Evolutionary conservation across 1,140 invertebrate genomes (phyloP), one percentile per base, ranked within the genome.

Genomic region (Heliconius congener): DNA sequence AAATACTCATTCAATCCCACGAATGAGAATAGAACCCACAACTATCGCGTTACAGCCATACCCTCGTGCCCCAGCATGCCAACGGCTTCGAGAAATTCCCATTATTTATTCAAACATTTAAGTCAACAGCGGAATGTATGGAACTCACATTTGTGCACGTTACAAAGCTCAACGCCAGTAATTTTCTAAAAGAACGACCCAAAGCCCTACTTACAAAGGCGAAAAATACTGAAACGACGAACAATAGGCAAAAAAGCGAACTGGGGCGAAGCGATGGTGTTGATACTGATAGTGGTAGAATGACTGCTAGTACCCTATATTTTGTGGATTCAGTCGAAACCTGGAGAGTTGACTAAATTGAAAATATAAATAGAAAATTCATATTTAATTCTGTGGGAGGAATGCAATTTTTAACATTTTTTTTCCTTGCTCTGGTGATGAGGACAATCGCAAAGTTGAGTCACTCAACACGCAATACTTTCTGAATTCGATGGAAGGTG

Each of bases 181-280:
- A 79, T 79, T 73, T 73, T 80, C 74, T 77, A 42, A 82, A 76
- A 73, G 76, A 71, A 72, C 81, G 82, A 83, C 82, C 60, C 60
- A 66, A 66, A 66, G 60, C 60, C 60, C 84, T 79, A 85, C 70
- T 85, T 85, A 76, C 74, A 76, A 73, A 18, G 66, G 19, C 30
- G 73, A 50, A 52, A 46, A 83, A 83, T 71, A 80, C 75, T 77
- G 60, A 81, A 81, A 82, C 80, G 78, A 80, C 81, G 71, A 82
- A 82, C 80, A 81, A 81, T 73, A 74, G 79, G 74, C 79, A 79
- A 81, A 81, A 81, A 81, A 57, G 79, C 77, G 73, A 82, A 79
- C 82, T 83, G 78, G 81, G 75, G 52, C 82, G 79, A 55, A 55
- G 77, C 78, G 71, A 81, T 79, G 79, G 81, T 30, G 60, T 66